These are phyloP conservation scores for Stegana nigrithorax DNA, from an alignment of 2,888 invertebrate species.

Conservation along the genomic window DNA sequence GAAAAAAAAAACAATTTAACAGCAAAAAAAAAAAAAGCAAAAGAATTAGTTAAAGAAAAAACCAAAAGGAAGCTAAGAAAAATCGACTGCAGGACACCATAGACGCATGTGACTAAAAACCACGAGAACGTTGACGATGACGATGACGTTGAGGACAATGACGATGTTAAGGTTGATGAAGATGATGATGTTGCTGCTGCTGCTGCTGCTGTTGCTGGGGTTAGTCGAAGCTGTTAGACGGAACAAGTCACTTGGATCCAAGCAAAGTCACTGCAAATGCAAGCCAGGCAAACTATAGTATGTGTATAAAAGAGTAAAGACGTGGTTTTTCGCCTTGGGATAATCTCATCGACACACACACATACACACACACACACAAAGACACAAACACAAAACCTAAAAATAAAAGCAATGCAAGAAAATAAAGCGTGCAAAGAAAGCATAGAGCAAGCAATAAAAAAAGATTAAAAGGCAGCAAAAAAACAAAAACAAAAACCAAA, in stretches of 20 bases:
- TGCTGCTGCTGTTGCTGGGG: neutral
- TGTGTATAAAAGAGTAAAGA: too few relatives aligned
- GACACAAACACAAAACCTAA: too few relatives aligned
- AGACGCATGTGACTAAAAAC: neutral
- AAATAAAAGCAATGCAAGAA: too few relatives aligned
- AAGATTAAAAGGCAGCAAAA: neutral
- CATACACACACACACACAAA: neutral
- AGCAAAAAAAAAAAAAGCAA: neutral
- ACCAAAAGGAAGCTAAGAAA: neutral
- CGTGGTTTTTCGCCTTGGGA: slow-evolving; percentile 50
- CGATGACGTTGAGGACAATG: neutral
- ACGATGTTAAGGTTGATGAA: too few relatives aligned
- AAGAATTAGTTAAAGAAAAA: too few relatives aligned
- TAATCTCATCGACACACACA: slow-evolving; percentile 46
- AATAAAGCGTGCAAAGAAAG: neutral
- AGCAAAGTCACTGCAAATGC: too few relatives aligned
- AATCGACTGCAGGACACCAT: neutral
- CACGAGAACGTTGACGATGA: neutral
- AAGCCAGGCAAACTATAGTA: too few relatives aligned
- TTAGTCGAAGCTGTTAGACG: neutral
- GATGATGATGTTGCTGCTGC: neutral
- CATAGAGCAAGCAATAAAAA: slow-evolving; percentile 32
- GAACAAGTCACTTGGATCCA: neutral
- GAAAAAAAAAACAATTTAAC: neutral
- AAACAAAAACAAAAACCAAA: neutral